Conservation (phyloP, 2,888 invertebrate species). For the Rhopalosiphum nymphaeae region DNA sequence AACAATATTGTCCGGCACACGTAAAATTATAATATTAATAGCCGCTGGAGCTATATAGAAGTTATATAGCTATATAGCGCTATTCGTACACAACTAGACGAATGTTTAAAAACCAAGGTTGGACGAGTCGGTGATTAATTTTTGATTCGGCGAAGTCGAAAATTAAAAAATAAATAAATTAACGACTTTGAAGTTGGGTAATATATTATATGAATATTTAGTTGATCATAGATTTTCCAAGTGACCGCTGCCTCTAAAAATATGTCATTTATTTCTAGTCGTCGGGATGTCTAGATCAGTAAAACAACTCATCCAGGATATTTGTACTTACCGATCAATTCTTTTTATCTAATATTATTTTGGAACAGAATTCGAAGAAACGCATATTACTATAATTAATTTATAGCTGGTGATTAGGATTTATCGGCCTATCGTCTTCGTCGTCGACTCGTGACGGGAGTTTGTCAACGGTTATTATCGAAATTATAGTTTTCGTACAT, state of each 20-base stretch:
- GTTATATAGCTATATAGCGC: neutral
- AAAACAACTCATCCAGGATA: neutral
- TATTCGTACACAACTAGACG: neutral
- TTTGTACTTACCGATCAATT: neutral
- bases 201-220: neutral
- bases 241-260: neutral
- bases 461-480: neutral
- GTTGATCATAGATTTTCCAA: neutral
- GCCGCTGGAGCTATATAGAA: neutral
- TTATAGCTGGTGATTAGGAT: neutral
- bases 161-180: neutral
- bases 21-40: constrained; percentile 4
- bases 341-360: neutral
- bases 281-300: neutral
- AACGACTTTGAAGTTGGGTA: neutral
- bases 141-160: neutral
- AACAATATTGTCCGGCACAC: neutral
- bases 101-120: neutral
- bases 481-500: neutral
- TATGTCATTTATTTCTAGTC: neutral
- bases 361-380: neutral
- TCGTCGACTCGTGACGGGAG: neutral
- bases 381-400: neutral
- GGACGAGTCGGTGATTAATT: neutral
- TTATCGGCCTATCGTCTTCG: neutral